Base-by-base conservation (phyloP, 2,113 vertebrate genomes). In the Tympanuchus pallidicinctus region DNA sequence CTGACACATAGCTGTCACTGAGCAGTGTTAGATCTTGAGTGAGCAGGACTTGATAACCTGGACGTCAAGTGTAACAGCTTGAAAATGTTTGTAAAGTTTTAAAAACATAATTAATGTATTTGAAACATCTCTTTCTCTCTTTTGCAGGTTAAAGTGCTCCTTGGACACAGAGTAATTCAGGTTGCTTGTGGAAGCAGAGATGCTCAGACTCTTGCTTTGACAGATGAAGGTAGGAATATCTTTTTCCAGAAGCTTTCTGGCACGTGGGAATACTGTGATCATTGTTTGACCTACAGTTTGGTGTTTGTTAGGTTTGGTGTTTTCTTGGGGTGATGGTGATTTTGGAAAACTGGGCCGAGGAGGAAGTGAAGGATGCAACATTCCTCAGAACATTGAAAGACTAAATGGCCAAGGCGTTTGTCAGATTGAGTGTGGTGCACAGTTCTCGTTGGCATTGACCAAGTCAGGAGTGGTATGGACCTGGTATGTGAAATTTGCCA, bases 401-500 rank as follows among this genome's bases (percentile, higher is more conserved):
- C 98, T 99, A 25, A 99, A 99, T 0, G 99, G 99, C 19, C 99
- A 99, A 96, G 98, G 98, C 0, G 99, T 99, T 63, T 99, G 99
- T 94, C 99, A 99, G 94, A 99, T 99, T 32, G 99, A 99, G 93
- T 99, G 99, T 71, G 99, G 99, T 32, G 99, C 99, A 11, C 99
- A 99, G 97, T 99, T 99, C 96, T 99, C 99, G 0, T 94, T 99
- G 95, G 99, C 99, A 4, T 98, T 99, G 83, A 99, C 99, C 60
- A 99, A 99, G 93, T 99, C 99, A 16, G 99, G 99, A 95, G 99
- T 99, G 76, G 99, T 99, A 25, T 99, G 99, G 99, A 99, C 99
- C 24, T 99, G 99, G 99, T 99, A 98, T 8, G 98, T 97, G 65
- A 13, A 25, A 2, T 8, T 75, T 82, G 19, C 27, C 28, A 52